Percentiles rank a stretch among this genome's conserved stretches.
Conservation (phyloP, 2,113 vertebrate genomes). For the Hippocampus comes region DNA sequence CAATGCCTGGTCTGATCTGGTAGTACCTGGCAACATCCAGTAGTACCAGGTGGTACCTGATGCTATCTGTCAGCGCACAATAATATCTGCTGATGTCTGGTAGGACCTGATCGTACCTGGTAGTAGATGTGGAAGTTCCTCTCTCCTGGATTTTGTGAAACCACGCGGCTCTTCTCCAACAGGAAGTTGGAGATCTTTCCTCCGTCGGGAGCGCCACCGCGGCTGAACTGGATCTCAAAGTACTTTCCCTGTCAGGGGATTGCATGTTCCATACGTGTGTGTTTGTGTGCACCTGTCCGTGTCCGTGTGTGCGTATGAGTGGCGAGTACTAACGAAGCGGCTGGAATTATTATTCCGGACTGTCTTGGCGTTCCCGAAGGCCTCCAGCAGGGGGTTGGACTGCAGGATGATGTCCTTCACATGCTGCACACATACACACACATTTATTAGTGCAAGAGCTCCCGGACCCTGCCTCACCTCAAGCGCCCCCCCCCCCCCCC, state of each 20-base stretch:
- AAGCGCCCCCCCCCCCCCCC: not conserved
- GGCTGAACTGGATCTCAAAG: slow-evolving; percentile 84
- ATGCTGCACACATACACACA: slow-evolving; percentile 68
- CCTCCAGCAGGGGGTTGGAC: slow-evolving; percentile 93
- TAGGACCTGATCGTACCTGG: slow-evolving; percentile 58
- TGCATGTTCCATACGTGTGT: accelerated
- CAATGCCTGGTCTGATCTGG: no score
- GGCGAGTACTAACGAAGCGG: slow-evolving; percentile 83
- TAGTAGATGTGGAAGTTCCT: slow-evolving; percentile 84
- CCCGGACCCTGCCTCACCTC: no score
- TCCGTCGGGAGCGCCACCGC: slow-evolving; percentile 80
- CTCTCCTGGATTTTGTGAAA: slow-evolving; percentile 79
- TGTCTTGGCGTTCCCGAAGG: slow-evolving; percentile 94
- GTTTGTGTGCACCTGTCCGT: not conserved
- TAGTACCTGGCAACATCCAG: no score
- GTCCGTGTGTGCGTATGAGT: no score
- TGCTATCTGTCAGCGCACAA: not conserved
- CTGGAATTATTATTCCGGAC: slow-evolving; percentile 97
- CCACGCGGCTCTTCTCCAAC: slow-evolving; percentile 79
- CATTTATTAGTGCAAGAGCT: not conserved
- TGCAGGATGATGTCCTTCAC: slow-evolving; percentile 97
- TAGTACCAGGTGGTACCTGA: not conserved
- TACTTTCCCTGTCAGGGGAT: slow-evolving; percentile 75
- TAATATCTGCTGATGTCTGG: not conserved
- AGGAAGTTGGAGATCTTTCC: slow-evolving; percentile 83